Conservation (phyloP, 2,888 invertebrate species). For the Acrocera orbiculus region DNA sequence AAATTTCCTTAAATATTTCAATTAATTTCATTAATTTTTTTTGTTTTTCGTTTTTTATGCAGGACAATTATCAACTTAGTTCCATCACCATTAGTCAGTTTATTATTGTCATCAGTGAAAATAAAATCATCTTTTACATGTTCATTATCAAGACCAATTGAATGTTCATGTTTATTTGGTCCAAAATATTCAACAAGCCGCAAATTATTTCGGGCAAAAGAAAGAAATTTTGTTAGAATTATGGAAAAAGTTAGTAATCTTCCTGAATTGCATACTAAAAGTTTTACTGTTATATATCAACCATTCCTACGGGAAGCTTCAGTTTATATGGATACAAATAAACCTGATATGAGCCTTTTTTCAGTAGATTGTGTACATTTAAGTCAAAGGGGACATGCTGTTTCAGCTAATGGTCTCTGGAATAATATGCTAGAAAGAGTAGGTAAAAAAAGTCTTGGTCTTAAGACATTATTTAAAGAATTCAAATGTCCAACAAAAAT, state of each 20-base stretch:
- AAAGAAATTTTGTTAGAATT: constrained; percentile 13
- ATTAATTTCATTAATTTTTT: too few species aligned
- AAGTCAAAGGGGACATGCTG: constrained; percentile 15
- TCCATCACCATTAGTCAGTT: constrained; percentile 14
- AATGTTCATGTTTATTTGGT: constrained; percentile 13
- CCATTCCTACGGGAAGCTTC: constrained; percentile 20
- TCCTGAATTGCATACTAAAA: constrained; percentile 16
- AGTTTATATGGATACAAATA: constrained; percentile 5
- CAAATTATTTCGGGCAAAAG: constrained; percentile 10
- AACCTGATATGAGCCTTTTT: constrained; percentile 12
- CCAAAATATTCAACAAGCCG: constrained; percentile 12
- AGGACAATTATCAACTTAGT: constrained; percentile 15
- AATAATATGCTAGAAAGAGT: constrained; percentile 37
- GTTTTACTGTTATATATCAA: constrained; percentile 40
- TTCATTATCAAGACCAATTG: constrained; percentile 11
- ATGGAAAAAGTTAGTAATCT: constrained; percentile 14
- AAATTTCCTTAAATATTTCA: too few species aligned
- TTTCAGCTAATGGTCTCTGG: constrained; percentile 34
- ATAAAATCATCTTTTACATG: constrained; percentile 12
- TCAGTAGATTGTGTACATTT: constrained; percentile 15
- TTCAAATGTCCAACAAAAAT: constrained; percentile 33
- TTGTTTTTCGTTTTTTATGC: too few species aligned
- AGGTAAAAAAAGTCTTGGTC: constrained; percentile 27
- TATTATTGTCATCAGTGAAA: constrained; percentile 13
- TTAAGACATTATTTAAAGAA: constrained; percentile 20